These are phyloP conservation scores for Dendrocincla fuliginosa DNA, from an alignment of 2,797 vertebrate species.

Conservation along the genomic window DNA sequence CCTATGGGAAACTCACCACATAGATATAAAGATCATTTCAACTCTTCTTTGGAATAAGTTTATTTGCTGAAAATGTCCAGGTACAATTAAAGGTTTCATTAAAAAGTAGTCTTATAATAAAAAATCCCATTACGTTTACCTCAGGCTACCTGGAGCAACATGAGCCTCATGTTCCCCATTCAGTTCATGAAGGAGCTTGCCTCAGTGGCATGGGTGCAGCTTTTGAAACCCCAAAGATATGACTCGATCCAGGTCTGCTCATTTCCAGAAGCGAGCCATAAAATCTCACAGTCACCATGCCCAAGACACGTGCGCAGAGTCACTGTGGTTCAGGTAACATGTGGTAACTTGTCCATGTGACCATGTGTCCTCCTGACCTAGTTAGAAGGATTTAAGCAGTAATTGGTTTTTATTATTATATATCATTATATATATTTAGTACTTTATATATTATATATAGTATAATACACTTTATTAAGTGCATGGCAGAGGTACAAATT, in stretches of 20 bases:
- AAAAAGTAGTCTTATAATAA: background rate
- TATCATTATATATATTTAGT: background rate
- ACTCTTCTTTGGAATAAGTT: background rate
- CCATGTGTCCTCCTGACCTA: background rate
- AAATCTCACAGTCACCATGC: background rate
- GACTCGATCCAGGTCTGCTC: background rate
- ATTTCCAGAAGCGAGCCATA: background rate
- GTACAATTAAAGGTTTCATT: background rate
- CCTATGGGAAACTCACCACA: background rate
- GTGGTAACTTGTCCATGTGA: background rate
- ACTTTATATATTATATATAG: background rate
- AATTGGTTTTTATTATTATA: background rate
- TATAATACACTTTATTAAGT: background rate
- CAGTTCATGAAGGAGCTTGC: background rate
- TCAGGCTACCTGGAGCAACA: background rate
- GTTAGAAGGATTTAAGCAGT: background rate
- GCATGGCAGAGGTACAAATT: background rate
- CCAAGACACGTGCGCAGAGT: fast-evolving
- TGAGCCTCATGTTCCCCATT: background rate
- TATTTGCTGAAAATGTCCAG: background rate
- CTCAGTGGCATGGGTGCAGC: background rate
- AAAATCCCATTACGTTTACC: background rate
- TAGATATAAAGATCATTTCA: background rate
- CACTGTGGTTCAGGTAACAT: background rate
- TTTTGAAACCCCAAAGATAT: background rate